Percentiles rank a stretch among this genome's conserved stretches.
These are phyloP conservation scores for Gallinago solitaria DNA, from an alignment of 2,797 vertebrate genomes.

Conservation along the genomic window DNA sequence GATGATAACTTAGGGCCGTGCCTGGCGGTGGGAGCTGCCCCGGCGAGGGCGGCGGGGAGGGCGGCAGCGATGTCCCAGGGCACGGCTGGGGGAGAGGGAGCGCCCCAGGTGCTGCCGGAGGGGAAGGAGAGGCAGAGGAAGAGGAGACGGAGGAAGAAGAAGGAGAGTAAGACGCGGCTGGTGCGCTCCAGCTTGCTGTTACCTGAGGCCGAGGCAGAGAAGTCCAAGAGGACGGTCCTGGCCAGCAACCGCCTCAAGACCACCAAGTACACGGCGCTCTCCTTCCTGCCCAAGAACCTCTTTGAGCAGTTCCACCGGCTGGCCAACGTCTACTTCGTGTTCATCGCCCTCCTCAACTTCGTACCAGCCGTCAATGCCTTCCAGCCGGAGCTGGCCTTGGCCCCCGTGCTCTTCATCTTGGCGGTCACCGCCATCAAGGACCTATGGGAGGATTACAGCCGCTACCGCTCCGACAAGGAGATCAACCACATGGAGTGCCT, in stretches of 20 bases:
- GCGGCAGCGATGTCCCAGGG: constrained; percentile 36
- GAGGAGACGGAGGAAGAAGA: constrained; percentile 81
- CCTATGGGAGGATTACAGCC: constrained; percentile 95
- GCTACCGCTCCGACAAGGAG: constrained; percentile 91
- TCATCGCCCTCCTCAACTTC: constrained; percentile 95
- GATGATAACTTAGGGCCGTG: constrained; percentile 58
- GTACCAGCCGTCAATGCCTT: constrained; percentile 93
- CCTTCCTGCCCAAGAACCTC: constrained; percentile 96
- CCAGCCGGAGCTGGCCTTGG: constrained; percentile 92
- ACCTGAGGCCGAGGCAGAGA: constrained; percentile 74
- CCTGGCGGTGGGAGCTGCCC: constrained; percentile 29
- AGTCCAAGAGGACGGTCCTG: constrained; percentile 26
- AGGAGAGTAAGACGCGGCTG: constrained; percentile 80
- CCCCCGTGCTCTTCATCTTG: constrained; percentile 94
- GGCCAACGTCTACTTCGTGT: constrained; percentile 97
- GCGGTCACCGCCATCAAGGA: constrained; percentile 96
- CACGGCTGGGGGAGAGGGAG: background rate
- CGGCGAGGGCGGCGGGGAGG: background rate
- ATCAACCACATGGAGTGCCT: constrained; percentile 97
- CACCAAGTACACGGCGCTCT: constrained; percentile 94
- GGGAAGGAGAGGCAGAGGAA: constrained; percentile 74
- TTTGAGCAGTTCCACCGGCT: constrained; percentile 97
- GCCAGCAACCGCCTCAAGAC: constrained; percentile 93
- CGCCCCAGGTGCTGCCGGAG: constrained; percentile 33
- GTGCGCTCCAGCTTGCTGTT: constrained; percentile 85